Evolutionary conservation across 2,888 invertebrate species (phyloP).

Genomic region (Agrilus biguttatus): DNA sequence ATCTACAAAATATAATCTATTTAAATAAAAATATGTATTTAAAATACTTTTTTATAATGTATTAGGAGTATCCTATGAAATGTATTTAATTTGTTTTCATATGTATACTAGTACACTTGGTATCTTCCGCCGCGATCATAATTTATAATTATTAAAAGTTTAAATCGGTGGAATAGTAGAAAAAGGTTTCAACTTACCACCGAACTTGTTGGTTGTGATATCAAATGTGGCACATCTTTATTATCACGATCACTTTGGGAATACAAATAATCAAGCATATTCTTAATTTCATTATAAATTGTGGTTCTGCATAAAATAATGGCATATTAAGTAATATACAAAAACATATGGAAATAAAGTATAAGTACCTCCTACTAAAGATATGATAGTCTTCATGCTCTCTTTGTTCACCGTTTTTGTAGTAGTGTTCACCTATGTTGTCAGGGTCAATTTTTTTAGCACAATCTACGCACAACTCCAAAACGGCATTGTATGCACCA

Average conservation of each 20-base stretch:
- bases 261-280: background rate
- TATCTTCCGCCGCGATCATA: too few relatives aligned
- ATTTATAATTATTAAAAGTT: too few relatives aligned
- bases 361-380: too few relatives aligned
- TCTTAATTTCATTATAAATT: constrained; percentile 2
- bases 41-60: too few relatives aligned
- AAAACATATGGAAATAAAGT: constrained; percentile 27
- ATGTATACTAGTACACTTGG: too few relatives aligned
- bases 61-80: too few relatives aligned
- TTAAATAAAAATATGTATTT: too few relatives aligned
- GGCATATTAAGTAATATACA: too few relatives aligned
- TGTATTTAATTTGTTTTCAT: too few relatives aligned
- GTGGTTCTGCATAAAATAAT: too few relatives aligned
- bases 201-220: constrained; percentile 5
- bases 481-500: constrained; percentile 76
- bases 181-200: constrained; percentile 6
- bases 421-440: constrained; percentile 75
- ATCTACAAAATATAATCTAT: constrained; percentile 27
- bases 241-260: background rate
- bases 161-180: too few relatives aligned
- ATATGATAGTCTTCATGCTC: constrained; percentile 71
- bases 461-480: constrained; percentile 74
- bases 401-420: constrained; percentile 65
- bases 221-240: too few relatives aligned
- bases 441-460: constrained; percentile 82